A percentile compares a stretch with the other conserved stretches of the same genome.
These are phyloP conservation scores for Protula sp. DNA, from an alignment of 2,888 invertebrate species.

Conservation along the genomic window DNA sequence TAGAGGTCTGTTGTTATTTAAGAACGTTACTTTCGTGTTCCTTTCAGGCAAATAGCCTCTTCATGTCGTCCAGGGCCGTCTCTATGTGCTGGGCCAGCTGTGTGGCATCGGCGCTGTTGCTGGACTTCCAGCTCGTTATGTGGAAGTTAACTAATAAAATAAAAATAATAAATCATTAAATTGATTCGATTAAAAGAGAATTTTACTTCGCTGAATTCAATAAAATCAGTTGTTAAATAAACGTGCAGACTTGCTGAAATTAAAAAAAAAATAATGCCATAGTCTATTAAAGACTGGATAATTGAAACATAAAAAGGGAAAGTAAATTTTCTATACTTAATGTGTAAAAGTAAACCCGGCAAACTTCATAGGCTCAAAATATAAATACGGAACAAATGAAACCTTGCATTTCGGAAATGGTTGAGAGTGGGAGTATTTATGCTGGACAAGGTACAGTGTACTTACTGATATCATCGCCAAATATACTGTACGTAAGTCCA, in stretches of 20 bases:
- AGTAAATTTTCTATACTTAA: neutral
- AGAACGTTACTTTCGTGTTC: no score
- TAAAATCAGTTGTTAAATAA: neutral
- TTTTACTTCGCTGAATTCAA: neutral
- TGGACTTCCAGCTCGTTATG: constrained; percentile 27
- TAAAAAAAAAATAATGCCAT: no score
- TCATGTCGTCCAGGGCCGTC: neutral
- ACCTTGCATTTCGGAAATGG: no score
- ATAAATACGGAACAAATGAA: no score
- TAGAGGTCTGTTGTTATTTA: no score
- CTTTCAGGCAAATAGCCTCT: neutral
- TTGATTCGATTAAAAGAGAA: neutral
- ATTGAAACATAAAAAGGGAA: neutral
- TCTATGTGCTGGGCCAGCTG: constrained; percentile 8
- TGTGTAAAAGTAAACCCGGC: no score
- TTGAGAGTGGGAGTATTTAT: no score
- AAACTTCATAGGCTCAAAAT: no score
- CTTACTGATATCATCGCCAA: constrained; percentile 37
- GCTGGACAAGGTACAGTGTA: neutral
- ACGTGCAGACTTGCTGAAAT: no score
- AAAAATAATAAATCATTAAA: neutral
- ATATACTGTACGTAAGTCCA: constrained; percentile 38
- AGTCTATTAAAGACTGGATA: neutral
- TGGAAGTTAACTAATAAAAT: constrained; percentile 29
- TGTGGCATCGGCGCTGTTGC: constrained; percentile 24